Evolutionary conservation across 2,797 vertebrate genomes (phyloP).

Genomic region (Miichthys miiuy): DNA sequence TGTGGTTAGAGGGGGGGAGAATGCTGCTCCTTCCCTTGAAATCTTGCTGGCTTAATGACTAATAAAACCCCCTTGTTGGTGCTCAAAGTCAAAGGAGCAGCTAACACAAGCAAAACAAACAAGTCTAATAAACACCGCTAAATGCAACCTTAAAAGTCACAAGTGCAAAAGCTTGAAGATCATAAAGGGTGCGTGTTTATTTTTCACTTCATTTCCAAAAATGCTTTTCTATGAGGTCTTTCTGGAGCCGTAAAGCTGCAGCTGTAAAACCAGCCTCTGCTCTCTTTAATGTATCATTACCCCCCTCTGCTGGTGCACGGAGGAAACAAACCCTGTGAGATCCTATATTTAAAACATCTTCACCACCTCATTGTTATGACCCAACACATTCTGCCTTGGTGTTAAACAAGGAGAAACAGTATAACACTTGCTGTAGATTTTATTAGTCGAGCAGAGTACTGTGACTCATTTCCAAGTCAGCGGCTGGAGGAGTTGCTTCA

Average conservation of each 20-base stretch:
- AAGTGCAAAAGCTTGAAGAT: slow-evolving; percentile 57
- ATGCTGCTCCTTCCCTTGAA: slow-evolving; percentile 52
- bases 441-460: slow-evolving; percentile 69
- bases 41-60: slow-evolving; percentile 71
- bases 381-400: slow-evolving; percentile 73
- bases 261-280: slow-evolving; percentile 21
- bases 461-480: slow-evolving; percentile 77
- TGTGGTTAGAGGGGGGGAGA: slow-evolving; percentile 6
- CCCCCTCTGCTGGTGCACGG: slow-evolving; percentile 77
- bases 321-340: slow-evolving; percentile 29
- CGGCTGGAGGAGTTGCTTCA: slow-evolving; percentile 65
- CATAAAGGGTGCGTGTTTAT: slow-evolving; percentile 64
- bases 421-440: slow-evolving; percentile 74
- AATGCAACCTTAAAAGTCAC: slow-evolving; percentile 70
- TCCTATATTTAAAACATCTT: slow-evolving; percentile 72
- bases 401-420: slow-evolving; percentile 78
- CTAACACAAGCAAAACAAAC: slow-evolving; percentile 66
- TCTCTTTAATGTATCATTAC: slow-evolving; percentile 73
- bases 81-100: slow-evolving; percentile 68
- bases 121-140: slow-evolving; percentile 65
- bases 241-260: slow-evolving; percentile 6
- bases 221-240: slow-evolving; percentile 41
- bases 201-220: slow-evolving; percentile 53
- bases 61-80: slow-evolving; percentile 64
- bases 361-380: slow-evolving; percentile 78